Evolutionary conservation across 2,113 vertebrate species (phyloP).

Genomic region (Calidris pygmaea): DNA sequence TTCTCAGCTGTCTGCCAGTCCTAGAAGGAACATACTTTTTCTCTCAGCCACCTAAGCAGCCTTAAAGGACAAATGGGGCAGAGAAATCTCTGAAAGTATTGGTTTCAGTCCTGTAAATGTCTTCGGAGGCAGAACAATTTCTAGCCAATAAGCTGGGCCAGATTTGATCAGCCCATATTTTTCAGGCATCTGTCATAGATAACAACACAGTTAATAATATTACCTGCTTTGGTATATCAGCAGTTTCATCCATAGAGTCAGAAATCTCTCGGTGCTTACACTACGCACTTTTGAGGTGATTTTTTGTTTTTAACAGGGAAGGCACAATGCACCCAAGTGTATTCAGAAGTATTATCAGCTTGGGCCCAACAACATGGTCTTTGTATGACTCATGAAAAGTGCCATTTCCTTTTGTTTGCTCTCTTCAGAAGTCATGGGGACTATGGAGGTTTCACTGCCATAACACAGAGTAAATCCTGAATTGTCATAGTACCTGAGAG

Average conservation of each 20-base stretch:
- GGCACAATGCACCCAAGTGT: not conserved
- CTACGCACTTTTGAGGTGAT: not conserved
- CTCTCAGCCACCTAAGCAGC: not conserved
- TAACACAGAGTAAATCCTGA: conserved; percentile 55
- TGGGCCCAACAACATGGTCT: not conserved
- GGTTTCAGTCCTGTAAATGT: not conserved
- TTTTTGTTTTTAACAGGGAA: not conserved
- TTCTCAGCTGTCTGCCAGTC: not conserved
- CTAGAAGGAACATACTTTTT: not conserved
- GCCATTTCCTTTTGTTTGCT: not conserved
- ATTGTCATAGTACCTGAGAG: conserved; percentile 35
- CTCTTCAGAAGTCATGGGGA: not conserved
- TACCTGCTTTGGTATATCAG: not conserved
- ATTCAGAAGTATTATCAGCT: not conserved
- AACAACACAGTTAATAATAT: not conserved
- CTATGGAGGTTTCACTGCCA: conserved; percentile 5
- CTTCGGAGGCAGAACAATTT: not conserved
- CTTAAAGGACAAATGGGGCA: not conserved
- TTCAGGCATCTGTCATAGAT: not conserved
- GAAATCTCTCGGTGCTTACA: not conserved
- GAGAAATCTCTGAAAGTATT: not conserved
- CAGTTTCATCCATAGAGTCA: not conserved
- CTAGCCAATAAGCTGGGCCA: not conserved
- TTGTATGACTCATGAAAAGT: not conserved
- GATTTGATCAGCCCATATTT: not conserved